These are phyloP conservation scores for Melanotaenia boesemani DNA, from an alignment of 2,797 vertebrate species.

Conservation along the genomic window DNA sequence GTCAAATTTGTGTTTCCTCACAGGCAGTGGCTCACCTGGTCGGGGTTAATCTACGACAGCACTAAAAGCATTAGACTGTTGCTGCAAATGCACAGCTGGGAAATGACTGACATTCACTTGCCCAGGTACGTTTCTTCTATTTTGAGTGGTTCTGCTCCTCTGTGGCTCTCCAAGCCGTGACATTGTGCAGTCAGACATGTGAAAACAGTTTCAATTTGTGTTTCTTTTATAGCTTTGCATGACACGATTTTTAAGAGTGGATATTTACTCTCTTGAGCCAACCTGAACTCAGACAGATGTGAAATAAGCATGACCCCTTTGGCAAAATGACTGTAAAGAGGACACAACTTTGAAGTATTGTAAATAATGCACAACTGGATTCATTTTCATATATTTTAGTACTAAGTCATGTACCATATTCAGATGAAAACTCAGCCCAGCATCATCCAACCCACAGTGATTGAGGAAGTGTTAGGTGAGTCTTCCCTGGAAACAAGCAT, in stretches of 20 bases:
- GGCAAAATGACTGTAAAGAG: neutral
- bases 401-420: neutral
- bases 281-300: neutral
- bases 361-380: neutral
- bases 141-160: neutral
- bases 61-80: conserved; percentile 1
- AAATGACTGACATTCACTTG: neutral
- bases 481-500: conserved; percentile 2
- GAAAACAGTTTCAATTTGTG: neutral
- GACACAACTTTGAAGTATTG: neutral
- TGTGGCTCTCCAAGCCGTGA: neutral
- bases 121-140: neutral
- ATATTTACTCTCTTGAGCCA: neutral
- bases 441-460: neutral
- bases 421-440: neutral
- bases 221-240: neutral
- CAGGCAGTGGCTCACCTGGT: neutral
- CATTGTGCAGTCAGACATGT: conserved; percentile 1
- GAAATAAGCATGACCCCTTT: neutral
- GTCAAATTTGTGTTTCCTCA: too few species aligned
- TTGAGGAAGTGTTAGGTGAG: neutral
- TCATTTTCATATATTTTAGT: neutral
- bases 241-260: neutral
- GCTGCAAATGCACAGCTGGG: neutral
- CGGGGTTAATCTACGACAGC: neutral